Percentiles rank a stretch among this genome's conserved stretches.
These are phyloP conservation scores for Drosophila maculinotata DNA, from an alignment of 2,888 invertebrate species.

Conservation along the genomic window DNA sequence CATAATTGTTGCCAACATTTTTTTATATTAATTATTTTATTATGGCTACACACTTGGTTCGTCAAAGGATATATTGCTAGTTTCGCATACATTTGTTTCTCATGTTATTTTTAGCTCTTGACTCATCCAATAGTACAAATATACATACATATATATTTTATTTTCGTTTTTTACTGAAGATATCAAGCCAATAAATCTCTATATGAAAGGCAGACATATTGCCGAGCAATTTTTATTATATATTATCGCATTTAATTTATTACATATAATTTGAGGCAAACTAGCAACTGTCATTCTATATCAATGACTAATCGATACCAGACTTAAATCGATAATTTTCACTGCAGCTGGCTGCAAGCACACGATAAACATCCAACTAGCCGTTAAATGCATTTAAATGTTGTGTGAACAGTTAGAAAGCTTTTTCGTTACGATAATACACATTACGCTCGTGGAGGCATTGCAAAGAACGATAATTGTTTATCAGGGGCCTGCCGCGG, in stretches of 20 bases:
- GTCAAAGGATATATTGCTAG: too few species aligned
- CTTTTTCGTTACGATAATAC: slow-evolving; percentile 24
- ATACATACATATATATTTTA: too few species aligned
- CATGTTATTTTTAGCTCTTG: too few species aligned
- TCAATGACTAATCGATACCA: not conserved
- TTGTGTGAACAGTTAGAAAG: not conserved
- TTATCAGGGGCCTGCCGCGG: slow-evolving; percentile 45
- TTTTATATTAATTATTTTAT: too few species aligned
- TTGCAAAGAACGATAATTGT: slow-evolving; percentile 59
- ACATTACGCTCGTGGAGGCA: slow-evolving; percentile 23
- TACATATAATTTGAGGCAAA: not conserved
- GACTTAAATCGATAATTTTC: slow-evolving; percentile 18
- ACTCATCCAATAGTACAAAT: too few species aligned
- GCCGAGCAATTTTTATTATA: too few species aligned
- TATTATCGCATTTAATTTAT: too few species aligned
- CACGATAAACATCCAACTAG: not conserved
- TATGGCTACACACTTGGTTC: not conserved
- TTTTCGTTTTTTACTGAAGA: too few species aligned
- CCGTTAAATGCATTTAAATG: slow-evolving; percentile 1
- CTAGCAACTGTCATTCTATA: not conserved
- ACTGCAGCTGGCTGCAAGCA: slow-evolving; percentile 5
- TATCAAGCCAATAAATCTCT: too few species aligned
- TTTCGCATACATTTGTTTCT: too few species aligned
- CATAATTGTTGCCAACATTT: too few species aligned
- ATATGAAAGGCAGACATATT: too few species aligned